Percentiles rank a stretch among this genome's conserved stretches.
Evolutionary conservation across 2,888 invertebrate species (phyloP).

Genomic region (Drosophila aldrichi): DNA sequence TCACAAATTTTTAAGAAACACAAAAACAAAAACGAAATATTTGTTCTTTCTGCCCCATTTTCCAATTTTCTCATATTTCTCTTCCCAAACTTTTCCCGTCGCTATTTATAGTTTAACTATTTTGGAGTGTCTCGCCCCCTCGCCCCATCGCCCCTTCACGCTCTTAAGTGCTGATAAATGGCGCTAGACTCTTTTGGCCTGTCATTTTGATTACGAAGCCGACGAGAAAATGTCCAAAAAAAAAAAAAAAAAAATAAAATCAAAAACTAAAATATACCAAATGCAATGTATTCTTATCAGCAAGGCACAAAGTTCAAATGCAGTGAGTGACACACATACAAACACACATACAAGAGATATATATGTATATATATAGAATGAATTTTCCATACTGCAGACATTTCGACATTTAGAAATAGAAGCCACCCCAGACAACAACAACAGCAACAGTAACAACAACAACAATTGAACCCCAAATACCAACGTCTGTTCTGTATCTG

Average conservation of each 20-base stretch:
- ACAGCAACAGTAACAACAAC: slow-evolving; percentile 40
- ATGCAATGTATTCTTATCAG: slow-evolving; percentile 46
- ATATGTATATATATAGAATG: slow-evolving; percentile 17
- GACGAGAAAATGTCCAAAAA: slow-evolving; percentile 16
- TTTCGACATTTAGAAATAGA: slow-evolving; percentile 40
- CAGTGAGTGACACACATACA: slow-evolving; percentile 47
- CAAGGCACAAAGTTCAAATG: slow-evolving; percentile 51
- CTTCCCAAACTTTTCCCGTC: not conserved
- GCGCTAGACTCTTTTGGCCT: slow-evolving; percentile 58
- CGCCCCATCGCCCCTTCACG: not conserved
- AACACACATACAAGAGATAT: slow-evolving; percentile 1
- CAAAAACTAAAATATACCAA: slow-evolving; percentile 15
- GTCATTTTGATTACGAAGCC: slow-evolving; percentile 61
- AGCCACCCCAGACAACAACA: slow-evolving; percentile 45
- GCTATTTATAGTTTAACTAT: slow-evolving; percentile 61
- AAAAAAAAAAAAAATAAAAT: not conserved
- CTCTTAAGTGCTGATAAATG: slow-evolving; percentile 72
- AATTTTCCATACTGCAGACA: slow-evolving; percentile 68
- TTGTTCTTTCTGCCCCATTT: slow-evolving; percentile 32
- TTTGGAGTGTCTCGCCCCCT: slow-evolving; percentile 33
- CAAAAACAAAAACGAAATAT: slow-evolving; percentile 14
- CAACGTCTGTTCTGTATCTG: slow-evolving; percentile 47
- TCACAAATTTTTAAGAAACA: slow-evolving; percentile 29
- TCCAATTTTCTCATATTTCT: not conserved
- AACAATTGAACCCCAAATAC: slow-evolving; percentile 58